These are phyloP conservation scores for Sinocyclocheilus grahami DNA, from an alignment of 2,113 vertebrate genomes.

Conservation along the genomic window DNA sequence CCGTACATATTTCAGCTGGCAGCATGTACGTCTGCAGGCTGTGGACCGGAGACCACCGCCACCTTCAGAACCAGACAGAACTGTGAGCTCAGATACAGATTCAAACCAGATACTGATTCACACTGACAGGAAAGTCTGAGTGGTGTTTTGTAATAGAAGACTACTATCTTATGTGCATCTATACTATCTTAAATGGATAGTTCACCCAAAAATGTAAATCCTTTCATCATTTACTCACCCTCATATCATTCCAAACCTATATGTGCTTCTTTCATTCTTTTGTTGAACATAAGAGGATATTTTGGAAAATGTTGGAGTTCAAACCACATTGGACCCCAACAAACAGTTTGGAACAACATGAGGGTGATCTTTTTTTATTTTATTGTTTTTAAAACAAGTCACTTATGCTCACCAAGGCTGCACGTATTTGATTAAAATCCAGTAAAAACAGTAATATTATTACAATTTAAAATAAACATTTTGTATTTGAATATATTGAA, in stretches of 20 bases:
- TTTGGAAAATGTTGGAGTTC: background rate
- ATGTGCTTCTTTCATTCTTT: background rate
- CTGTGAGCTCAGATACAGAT: conserved; percentile 54
- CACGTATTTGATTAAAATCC: background rate
- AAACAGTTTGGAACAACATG: no score
- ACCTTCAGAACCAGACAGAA: conserved; percentile 57
- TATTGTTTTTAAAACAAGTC: background rate
- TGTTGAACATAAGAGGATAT: no score
- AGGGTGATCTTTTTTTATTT: no score
- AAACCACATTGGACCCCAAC: no score
- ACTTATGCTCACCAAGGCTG: background rate
- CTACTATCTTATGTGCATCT: no score
- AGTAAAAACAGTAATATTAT: background rate
- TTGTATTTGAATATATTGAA: background rate
- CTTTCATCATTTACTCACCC: background rate
- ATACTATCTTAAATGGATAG: no score
- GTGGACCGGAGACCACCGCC: conserved; percentile 46
- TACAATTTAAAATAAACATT: background rate
- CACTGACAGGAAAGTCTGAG: background rate
- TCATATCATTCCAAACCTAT: background rate
- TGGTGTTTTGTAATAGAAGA: background rate
- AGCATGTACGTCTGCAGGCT: conserved; percentile 59
- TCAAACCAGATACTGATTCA: background rate
- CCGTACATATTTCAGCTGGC: conserved; percentile 60
- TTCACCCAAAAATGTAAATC: background rate